Conservation (phyloP, 1,140 invertebrate genomes). For the Bathynomus jamesi region DNA sequence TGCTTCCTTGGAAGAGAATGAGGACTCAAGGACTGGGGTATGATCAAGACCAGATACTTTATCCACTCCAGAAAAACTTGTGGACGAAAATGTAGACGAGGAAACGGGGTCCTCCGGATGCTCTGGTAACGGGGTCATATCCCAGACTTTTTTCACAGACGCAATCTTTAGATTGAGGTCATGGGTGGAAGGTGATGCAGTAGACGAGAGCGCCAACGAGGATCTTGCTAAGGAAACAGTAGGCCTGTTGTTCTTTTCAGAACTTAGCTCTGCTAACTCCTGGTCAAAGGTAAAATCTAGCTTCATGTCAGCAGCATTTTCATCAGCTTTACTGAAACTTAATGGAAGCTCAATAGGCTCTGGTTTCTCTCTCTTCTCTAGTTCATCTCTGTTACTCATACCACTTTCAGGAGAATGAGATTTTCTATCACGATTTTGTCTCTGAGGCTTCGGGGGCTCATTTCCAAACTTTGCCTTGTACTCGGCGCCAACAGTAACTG, state of each 20-base stretch:
- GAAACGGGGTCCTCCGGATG: constrained; percentile 51
- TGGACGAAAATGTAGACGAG: constrained; percentile 46
- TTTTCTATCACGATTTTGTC: constrained; percentile 43
- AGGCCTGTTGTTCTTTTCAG: constrained; percentile 25
- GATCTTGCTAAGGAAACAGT: constrained; percentile 35
- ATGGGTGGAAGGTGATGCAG: constrained; percentile 64
- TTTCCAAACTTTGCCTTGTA: constrained; percentile 41
- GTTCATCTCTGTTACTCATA: constrained; percentile 41
- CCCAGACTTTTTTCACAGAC: constrained; percentile 80
- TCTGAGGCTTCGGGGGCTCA: constrained; percentile 42
- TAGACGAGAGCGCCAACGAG: constrained; percentile 41
- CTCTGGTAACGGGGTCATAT: constrained; percentile 59
- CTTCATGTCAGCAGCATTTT: constrained; percentile 80
- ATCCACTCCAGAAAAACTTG: constrained; percentile 41
- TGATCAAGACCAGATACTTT: constrained; percentile 33
- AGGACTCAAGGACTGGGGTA: constrained; percentile 28
- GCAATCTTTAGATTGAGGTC: constrained; percentile 90
- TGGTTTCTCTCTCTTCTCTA: constrained; percentile 41
- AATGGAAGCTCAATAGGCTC: constrained; percentile 55
- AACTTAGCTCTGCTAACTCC: constrained; percentile 61
- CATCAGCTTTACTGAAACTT: constrained; percentile 54
- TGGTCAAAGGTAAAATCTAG: constrained; percentile 77
- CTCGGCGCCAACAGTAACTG: constrained; percentile 36
- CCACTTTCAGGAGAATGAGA: constrained; percentile 47
- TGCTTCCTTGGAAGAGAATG: constrained; percentile 30